These are phyloP conservation scores for Drosophila gunungcola DNA, from an alignment of 1,140 invertebrate genomes.

Conservation along the genomic window DNA sequence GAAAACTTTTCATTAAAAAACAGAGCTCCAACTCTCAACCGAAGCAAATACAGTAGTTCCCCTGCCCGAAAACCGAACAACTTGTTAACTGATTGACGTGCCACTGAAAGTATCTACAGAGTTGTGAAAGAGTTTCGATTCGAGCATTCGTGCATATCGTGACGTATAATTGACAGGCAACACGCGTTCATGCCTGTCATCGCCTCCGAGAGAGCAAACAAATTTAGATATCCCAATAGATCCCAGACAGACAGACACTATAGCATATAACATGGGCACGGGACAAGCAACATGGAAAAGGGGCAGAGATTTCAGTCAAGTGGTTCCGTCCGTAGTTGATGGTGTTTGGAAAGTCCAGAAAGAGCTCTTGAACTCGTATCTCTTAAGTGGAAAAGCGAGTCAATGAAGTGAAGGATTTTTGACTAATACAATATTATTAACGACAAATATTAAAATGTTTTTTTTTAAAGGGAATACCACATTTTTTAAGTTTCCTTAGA, in stretches of 20 bases:
- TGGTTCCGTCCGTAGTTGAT: slow-evolving; percentile 31
- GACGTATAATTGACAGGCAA: slow-evolving; percentile 77
- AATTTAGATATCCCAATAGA: slow-evolving; percentile 58
- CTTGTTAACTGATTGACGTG: slow-evolving; percentile 37
- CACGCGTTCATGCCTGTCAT: slow-evolving; percentile 68
- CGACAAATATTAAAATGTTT: neutral
- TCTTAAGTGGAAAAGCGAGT: slow-evolving; percentile 7
- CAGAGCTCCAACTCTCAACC: neutral
- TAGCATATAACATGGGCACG: slow-evolving; percentile 13
- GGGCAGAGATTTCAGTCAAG: slow-evolving; percentile 41
- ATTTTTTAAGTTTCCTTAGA: no score
- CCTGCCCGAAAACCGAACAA: slow-evolving; percentile 16
- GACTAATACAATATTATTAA: neutral
- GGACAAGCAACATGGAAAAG: slow-evolving; percentile 12
- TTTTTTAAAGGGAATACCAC: no score
- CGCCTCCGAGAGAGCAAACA: slow-evolving; percentile 65
- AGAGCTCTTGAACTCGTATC: slow-evolving; percentile 8
- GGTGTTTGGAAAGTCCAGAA: neutral
- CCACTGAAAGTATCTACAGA: slow-evolving; percentile 12
- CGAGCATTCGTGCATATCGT: slow-evolving; percentile 45
- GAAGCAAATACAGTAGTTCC: slow-evolving; percentile 8
- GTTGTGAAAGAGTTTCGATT: slow-evolving; percentile 65
- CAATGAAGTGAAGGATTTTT: neutral
- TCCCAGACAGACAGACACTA: neutral
- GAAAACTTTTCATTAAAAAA: neutral